These are phyloP conservation scores for Endomychus coccineus DNA, from an alignment of 2,888 invertebrate genomes.

Conservation along the genomic window DNA sequence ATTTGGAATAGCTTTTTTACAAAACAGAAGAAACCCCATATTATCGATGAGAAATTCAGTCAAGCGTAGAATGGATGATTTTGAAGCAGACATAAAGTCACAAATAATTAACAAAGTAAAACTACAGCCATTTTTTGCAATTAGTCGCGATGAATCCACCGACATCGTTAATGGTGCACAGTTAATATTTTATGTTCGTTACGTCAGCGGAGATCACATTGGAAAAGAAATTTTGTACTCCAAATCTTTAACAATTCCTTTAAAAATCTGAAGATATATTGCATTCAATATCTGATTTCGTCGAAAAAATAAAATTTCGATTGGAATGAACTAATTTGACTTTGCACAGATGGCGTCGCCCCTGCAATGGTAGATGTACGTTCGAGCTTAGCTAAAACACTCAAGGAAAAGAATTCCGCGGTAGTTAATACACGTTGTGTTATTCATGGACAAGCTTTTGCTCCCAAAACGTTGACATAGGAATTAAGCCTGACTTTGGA, in stretches of 20 bases:
- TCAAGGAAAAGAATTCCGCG: slow-evolving; percentile 2
- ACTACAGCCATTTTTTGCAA: no score
- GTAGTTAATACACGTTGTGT: slow-evolving; percentile 3
- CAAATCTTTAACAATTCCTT: not conserved
- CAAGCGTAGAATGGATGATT: no score
- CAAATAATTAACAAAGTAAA: no score
- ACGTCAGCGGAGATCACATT: not conserved
- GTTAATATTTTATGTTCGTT: not conserved
- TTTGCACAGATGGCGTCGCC: slow-evolving; percentile 1
- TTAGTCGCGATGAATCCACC: no score
- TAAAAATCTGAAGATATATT: not conserved
- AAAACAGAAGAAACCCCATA: no score
- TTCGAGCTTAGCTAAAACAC: not conserved
- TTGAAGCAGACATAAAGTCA: no score
- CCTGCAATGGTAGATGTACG: not conserved
- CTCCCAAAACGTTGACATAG: not conserved
- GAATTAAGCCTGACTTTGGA: slow-evolving; percentile 1
- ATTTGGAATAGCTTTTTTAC: no score
- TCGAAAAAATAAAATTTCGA: not conserved
- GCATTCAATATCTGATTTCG: not conserved
- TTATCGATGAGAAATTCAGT: no score
- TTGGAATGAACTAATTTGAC: not conserved
- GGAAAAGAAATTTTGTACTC: not conserved
- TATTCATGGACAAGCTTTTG: not conserved
- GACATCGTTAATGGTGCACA: no score